A percentile compares a stretch with the other conserved stretches of the same genome.
Evolutionary conservation across 2,888 invertebrate genomes (phyloP).

Genomic region (Mythimna loreyi): DNA sequence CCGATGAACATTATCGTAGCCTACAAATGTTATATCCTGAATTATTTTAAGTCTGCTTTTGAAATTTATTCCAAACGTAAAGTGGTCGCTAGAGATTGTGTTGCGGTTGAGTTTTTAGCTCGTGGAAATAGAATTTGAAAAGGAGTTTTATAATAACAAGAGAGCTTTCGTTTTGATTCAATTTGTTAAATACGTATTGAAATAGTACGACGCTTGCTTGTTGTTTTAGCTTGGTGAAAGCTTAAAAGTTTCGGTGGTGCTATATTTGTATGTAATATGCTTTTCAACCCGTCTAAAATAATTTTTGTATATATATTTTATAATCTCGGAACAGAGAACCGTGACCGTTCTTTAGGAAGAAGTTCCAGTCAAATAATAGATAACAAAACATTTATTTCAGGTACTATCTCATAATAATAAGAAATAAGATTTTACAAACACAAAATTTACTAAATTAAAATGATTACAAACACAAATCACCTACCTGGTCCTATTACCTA

Average conservation of each 20-base stretch:
- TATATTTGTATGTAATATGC: not conserved
- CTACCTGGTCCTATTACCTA: too few relatives aligned
- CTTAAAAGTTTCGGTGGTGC: too few relatives aligned
- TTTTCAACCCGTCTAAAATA: not conserved
- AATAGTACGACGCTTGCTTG: not conserved
- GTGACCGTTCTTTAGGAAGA: too few relatives aligned
- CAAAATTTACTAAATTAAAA: too few relatives aligned
- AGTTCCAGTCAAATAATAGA: not conserved
- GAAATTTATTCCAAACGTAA: constrained; percentile 53
- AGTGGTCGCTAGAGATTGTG: constrained; percentile 45
- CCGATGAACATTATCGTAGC: constrained; percentile 57
- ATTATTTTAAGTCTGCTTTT: constrained; percentile 52
- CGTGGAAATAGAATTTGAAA: constrained; percentile 29
- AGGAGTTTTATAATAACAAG: constrained; percentile 20
- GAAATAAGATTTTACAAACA: too few relatives aligned
- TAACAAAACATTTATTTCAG: too few relatives aligned
- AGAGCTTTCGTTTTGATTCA: constrained; percentile 6
- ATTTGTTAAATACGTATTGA: constrained; percentile 1
- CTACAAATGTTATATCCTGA: constrained; percentile 58
- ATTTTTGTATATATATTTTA: not conserved
- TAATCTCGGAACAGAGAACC: not conserved
- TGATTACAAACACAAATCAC: too few relatives aligned
- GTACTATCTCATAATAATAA: too few relatives aligned
- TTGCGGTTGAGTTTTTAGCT: constrained; percentile 37
- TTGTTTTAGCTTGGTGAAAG: too few relatives aligned